phyloP scores from a whole-genome alignment of 2,888 invertebrate genomes.

The Thereva unica region DNA sequence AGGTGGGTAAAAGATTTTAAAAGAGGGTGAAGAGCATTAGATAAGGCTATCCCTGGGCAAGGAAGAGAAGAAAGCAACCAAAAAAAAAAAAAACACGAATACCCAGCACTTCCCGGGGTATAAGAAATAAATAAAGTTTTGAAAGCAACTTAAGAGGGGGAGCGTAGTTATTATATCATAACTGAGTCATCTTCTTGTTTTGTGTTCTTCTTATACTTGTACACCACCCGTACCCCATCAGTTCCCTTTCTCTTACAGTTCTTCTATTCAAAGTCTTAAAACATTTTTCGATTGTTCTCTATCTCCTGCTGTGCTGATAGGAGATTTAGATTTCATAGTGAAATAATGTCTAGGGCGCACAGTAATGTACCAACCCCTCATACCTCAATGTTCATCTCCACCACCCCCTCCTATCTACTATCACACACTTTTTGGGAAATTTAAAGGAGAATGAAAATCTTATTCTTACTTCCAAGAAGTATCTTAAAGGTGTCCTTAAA shows the following conservation, averaged over 20 bases:
- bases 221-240: neutral
- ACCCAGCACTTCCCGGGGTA: neutral
- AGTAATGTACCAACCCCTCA: neutral
- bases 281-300: conserved; percentile 7
- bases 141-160: conserved; percentile 22
- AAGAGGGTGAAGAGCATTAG: conserved; percentile 23
- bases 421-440: no score
- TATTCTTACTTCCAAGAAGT: neutral
- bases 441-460: no score
- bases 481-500: conserved; percentile 6
- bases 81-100: conserved; percentile 2
- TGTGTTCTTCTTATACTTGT: no score
- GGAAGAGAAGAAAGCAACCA: neutral
- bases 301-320: neutral
- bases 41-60: conserved; percentile 11
- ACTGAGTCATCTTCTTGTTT: conserved; percentile 6
- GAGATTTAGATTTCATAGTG: conserved; percentile 2
- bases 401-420: no score
- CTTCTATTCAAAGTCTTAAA: conserved; percentile 14
- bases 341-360: neutral
- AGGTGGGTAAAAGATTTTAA: conserved; percentile 31
- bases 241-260: conserved; percentile 7
- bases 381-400: no score
- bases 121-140: conserved; percentile 31
- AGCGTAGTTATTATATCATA: conserved; percentile 30